These are phyloP conservation scores for Cinclus mexicanus DNA, from an alignment of 2,113 vertebrate species.

Conservation along the genomic window DNA sequence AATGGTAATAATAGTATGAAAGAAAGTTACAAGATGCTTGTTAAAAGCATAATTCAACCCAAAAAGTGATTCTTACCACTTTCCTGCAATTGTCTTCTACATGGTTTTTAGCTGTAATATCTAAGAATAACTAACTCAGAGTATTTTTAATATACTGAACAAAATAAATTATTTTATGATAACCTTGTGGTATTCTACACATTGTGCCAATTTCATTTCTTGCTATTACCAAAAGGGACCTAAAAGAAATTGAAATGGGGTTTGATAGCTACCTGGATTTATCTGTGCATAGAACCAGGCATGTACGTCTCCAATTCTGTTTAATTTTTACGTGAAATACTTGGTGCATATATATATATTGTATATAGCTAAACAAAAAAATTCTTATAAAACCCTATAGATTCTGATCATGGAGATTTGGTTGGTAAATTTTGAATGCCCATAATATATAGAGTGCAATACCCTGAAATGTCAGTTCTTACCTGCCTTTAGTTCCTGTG, in stretches of 20 bases:
- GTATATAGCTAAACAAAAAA: not conserved
- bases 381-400: not conserved
- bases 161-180: not conserved
- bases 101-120: not conserved
- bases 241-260: accelerated
- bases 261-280: not conserved
- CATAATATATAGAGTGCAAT: not conserved
- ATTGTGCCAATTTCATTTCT: not conserved
- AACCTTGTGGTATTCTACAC: not conserved
- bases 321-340: not conserved
- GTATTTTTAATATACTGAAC: not conserved
- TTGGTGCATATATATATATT: not conserved
- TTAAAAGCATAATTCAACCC: not conserved
- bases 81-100: not conserved
- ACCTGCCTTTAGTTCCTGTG: not conserved
- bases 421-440: not conserved
- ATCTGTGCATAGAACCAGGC: not conserved
- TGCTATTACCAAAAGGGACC: not conserved
- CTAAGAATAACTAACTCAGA: not conserved
- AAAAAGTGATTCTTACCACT: conserved; percentile 14
- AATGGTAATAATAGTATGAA: not conserved
- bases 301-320: not conserved
- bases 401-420: not conserved
- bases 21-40: not conserved
- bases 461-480: not conserved